Base-by-base conservation (phyloP, 2,797 vertebrate species). In the Podargus strigoides region DNA sequence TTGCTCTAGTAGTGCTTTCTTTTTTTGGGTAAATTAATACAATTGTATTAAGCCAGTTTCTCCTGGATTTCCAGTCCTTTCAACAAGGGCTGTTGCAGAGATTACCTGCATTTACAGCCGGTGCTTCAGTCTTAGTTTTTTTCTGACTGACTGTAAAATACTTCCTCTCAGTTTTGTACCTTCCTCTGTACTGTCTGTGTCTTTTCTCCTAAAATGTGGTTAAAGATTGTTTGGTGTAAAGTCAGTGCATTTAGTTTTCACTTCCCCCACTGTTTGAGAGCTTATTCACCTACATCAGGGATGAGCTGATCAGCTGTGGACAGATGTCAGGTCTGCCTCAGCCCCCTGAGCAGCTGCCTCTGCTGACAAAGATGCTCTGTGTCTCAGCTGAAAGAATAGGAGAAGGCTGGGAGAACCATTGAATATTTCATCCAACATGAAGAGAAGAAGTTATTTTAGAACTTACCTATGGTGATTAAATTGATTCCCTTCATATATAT, bases 401-500 rank as follows among this genome's bases (percentile, higher is more conserved):
- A 94, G 41, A 41, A 12, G 16, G 14, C 34, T 94, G 66, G 68
- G 50, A 58, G 79, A 80, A 79, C 30, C 89, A 67, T 63, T 96
- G 94, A 96, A 95, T 97, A 95, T 98, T 97, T 98, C 49, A 95
- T 96, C 63, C 66, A 67, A 95, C 41, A 85, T 78, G 72, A 97
- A 85, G n/a, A 23, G 69, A 89, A 87, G 55, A 85, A 95, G 67
- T 90, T 34, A 49, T 94, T 96, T 96, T 95, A 83, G 74, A 95
- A 52, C 44, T 94, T 93, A 91, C 62, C 94, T 90, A 88, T 1
- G 5, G 52, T 95, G 85, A 93, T 95, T 96, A 96, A 95, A 90
- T 96, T 73, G 97, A 42, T 83, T 97, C 32, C 27, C 47, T 90
- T 84, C 47, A 84, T 64, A 46, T 86, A 67, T 93, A 73, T 96